phyloP scores from a whole-genome alignment of 2,888 invertebrate species.

The Netelia inedita region DNA sequence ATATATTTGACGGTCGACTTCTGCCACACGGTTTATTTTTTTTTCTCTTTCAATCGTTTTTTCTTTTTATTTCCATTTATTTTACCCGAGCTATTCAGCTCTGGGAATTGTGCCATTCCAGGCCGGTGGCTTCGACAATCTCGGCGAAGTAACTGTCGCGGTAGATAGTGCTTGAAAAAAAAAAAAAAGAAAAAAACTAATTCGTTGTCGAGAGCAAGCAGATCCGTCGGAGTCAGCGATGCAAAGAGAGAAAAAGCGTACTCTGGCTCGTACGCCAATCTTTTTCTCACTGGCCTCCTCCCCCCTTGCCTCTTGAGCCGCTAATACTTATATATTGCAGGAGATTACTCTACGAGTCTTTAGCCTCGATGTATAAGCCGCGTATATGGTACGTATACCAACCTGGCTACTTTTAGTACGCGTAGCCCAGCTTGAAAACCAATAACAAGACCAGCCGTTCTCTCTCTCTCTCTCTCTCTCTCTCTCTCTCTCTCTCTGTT shows the following conservation, averaged over 20 bases:
- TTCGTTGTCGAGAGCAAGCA: slow-evolving; percentile 18
- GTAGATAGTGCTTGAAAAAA: not conserved
- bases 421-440: slow-evolving; percentile 52
- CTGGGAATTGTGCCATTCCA: not conserved
- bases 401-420: slow-evolving; percentile 61
- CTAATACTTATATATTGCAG: slow-evolving; percentile 42
- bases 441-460: slow-evolving; percentile 43
- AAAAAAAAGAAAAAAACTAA: slow-evolving; percentile 2
- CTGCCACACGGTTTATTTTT: not conserved
- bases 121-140: not conserved
- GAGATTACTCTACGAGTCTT: slow-evolving; percentile 43
- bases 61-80: not conserved
- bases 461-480: slow-evolving; percentile 1
- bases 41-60: not conserved
- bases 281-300: not conserved
- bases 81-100: not conserved
- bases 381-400: slow-evolving; percentile 25
- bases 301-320: not conserved
- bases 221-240: not conserved
- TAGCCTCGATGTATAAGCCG: slow-evolving; percentile 30
- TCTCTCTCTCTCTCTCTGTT: slow-evolving; percentile 5
- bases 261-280: slow-evolving; percentile 36
- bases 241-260: slow-evolving; percentile 3
- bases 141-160: slow-evolving; percentile 4
- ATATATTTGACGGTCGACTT: not conserved